These are phyloP conservation scores for Manis pentadactyla DNA, from an alignment of 2,797 vertebrate genomes.

Conservation along the genomic window DNA sequence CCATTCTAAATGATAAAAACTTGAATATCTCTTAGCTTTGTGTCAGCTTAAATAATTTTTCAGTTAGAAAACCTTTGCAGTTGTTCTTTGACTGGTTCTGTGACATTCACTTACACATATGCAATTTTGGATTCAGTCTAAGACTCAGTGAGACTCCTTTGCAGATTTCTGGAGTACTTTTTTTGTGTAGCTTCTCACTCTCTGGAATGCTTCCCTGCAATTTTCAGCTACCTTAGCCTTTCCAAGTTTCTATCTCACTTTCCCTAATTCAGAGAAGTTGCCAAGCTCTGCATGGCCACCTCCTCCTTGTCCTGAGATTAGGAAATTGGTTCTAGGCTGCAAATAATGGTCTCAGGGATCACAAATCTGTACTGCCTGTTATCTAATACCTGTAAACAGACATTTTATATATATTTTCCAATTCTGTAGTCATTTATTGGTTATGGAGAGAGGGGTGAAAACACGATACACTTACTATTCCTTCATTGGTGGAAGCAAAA, in stretches of 20 bases:
- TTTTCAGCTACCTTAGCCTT: conserved; percentile 18
- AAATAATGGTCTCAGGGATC: not conserved
- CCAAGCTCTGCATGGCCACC: not conserved
- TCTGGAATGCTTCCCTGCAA: not conserved
- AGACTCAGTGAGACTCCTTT: not conserved
- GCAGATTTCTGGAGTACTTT: conserved; percentile 21
- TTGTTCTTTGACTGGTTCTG: not conserved
- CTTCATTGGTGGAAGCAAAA: conserved; percentile 10
- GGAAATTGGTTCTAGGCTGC: not conserved
- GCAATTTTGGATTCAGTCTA: not conserved
- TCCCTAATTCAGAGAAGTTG: not conserved
- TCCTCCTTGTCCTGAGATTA: not conserved
- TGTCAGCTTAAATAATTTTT: not conserved
- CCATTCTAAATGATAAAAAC: not conserved
- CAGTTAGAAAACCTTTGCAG: not conserved
- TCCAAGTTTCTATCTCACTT: not conserved
- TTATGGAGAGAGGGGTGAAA: not conserved
- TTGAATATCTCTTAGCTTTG: not conserved
- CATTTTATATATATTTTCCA: not conserved
- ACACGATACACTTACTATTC: not conserved
- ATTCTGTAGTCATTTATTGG: not conserved
- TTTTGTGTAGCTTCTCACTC: not conserved
- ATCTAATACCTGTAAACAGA: not conserved
- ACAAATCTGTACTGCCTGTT: not conserved
- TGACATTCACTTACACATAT: not conserved